These are phyloP conservation scores for Onchidella celtica DNA, from an alignment of 2,888 invertebrate species.

Conservation along the genomic window DNA sequence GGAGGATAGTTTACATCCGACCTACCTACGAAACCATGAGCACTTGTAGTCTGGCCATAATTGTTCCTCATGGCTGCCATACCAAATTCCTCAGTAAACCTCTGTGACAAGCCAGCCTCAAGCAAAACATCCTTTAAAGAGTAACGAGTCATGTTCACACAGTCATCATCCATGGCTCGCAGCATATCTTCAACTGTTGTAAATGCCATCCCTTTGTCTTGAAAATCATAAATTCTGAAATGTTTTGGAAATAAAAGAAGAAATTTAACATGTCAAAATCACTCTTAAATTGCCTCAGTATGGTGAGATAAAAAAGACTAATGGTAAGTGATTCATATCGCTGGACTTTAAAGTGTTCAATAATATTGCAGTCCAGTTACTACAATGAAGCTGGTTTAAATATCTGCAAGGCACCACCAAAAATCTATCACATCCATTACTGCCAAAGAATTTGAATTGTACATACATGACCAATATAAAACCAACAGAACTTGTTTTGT, in stretches of 20 bases:
- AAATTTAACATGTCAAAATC: not conserved
- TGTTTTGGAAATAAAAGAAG: no score
- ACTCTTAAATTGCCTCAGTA: not conserved
- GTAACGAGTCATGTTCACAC: slow-evolving; percentile 81
- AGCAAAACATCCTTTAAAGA: slow-evolving; percentile 72
- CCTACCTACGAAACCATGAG: slow-evolving; percentile 84
- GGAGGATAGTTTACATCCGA: no score
- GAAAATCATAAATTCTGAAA: slow-evolving; percentile 83
- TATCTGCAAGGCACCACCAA: no score
- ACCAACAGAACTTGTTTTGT: no score
- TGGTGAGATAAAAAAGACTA: not conserved
- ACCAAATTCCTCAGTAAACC: slow-evolving; percentile 83
- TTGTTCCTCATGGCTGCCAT: slow-evolving; percentile 83
- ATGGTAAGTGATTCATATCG: not conserved
- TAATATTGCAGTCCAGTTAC: no score
- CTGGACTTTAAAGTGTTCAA: no score
- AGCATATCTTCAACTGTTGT: slow-evolving; percentile 82
- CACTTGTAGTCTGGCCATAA: slow-evolving; percentile 84
- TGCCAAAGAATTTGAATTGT: no score
- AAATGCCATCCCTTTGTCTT: slow-evolving; percentile 82
- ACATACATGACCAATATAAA: no score
- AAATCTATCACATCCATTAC: no score
- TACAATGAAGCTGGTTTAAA: no score
- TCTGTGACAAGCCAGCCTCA: slow-evolving; percentile 80
- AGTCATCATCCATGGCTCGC: slow-evolving; percentile 81